Evolutionary conservation across 2,113 vertebrate genomes (phyloP), one percentile per base, ranked within the genome.

Genomic region (Chlamydotis undulata): DNA sequence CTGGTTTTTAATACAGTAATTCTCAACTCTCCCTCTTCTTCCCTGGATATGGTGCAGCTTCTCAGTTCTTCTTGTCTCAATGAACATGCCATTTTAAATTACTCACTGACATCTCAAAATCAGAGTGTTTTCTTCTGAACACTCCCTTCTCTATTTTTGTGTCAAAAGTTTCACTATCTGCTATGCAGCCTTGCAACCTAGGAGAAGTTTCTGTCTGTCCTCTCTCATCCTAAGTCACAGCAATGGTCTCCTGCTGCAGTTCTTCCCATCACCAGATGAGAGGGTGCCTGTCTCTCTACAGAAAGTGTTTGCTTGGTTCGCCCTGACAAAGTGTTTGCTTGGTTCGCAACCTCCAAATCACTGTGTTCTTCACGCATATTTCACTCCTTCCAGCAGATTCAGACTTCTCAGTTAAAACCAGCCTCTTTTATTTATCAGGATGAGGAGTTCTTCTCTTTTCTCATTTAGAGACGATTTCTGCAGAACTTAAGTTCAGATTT

Each of bases 231-330:
- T 57, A 12, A 53, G 4, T 33, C 14, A 43, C 14, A 82, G 14
- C 41, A 49, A 29, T 4, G 4, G 4, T 24, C 5, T 81, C 17
- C 14, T 92, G 23, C 26, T 59, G 28, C 45, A 45, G 4, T 17
- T 87, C 21, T 45, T 10, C 28, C 6, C 0, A 1, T 56, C 23
- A 24, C 13, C 1, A 10, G 5, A 4, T 39, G 31, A 28, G 23
- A 76, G 18, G 5, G 10, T 65, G 14, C 23, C 19, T 71, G 9
- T 41, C 4, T 71, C 16, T 75, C 43, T 37, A 4, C 1, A 45
- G 31, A 25, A 45, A 26, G 6, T 8, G 28, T 79, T 92, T n/a
- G 4, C 17, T 41, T 59, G 19, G 9, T 71, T 77, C 82, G 14
- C 10, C 15, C 53, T 55, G 53, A 55, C 53, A 55, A 41, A 29